A percentile compares a stretch with the other conserved stretches of the same genome.
Evolutionary conservation across 2,113 vertebrate species (phyloP).

Genomic region (Lycaon pictus): DNA sequence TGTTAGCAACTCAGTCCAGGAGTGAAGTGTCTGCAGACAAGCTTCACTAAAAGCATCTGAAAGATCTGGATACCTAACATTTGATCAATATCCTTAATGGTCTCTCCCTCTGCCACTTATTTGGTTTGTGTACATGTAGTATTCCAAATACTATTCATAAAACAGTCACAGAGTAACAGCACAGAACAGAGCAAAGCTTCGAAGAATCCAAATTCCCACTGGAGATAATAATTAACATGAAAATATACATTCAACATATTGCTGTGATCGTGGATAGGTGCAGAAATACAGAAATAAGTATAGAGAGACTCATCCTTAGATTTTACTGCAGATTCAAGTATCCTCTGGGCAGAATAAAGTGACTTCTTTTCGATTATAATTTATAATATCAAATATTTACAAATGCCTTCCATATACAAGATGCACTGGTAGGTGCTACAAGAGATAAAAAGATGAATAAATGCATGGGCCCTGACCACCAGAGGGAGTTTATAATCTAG

Average conservation of each 20-base stretch:
- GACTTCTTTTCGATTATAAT: not conserved
- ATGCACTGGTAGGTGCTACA: not conserved
- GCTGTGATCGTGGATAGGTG: not conserved
- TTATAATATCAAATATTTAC: constrained; percentile 18
- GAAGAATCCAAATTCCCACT: not conserved
- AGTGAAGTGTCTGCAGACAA: not conserved
- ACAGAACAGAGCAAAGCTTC: not conserved
- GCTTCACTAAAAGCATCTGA: not conserved
- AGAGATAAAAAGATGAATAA: constrained; percentile 34
- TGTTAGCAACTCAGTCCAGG: not conserved
- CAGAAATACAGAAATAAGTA: not conserved
- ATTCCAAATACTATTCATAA: not conserved
- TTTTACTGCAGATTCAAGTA: not conserved
- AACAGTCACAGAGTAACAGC: not conserved
- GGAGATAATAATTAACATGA: not conserved
- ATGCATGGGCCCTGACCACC: not conserved
- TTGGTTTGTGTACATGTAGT: not conserved
- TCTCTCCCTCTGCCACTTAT: not conserved
- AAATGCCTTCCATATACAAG: not conserved
- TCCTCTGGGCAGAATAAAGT: not conserved
- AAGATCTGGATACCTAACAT: not conserved
- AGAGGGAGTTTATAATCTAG: not conserved
- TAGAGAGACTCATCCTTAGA: not conserved
- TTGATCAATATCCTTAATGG: not conserved
- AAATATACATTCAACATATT: not conserved